Conservation (phyloP, 2,113 vertebrate genomes). For the Sylvia atricapilla region DNA sequence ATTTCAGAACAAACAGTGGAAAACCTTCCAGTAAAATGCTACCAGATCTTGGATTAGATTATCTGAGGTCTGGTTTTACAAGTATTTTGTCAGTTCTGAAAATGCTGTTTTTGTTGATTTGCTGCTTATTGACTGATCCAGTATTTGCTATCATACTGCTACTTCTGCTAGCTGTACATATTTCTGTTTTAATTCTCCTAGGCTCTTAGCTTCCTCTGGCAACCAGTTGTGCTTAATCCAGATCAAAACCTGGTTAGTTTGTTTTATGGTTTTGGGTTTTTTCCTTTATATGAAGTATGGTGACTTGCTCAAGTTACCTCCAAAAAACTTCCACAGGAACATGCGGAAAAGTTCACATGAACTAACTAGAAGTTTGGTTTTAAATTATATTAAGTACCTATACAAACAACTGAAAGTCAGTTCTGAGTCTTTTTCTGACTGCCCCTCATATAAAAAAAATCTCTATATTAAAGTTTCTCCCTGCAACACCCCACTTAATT, state of each 20-base stretch:
- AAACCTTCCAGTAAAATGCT: not conserved
- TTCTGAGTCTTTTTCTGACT: not conserved
- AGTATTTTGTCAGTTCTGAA: not conserved
- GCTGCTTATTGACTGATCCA: not conserved
- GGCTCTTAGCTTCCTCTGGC: not conserved
- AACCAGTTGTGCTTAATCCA: not conserved
- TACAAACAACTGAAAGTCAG: not conserved
- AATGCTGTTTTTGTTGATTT: not conserved
- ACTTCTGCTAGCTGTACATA: not conserved
- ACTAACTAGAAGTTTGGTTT: not conserved
- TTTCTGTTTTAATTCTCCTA: not conserved
- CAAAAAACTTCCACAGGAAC: not conserved
- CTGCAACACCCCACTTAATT: not conserved
- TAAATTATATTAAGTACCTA: not conserved
- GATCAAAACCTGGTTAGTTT: not conserved
- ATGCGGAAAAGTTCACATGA: not conserved
- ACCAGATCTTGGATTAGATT: not conserved
- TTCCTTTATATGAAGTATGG: not conserved
- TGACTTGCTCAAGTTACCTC: not conserved
- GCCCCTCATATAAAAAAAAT: not conserved
- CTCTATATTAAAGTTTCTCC: not conserved
- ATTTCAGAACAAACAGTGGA: not conserved
- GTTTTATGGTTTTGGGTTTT: not conserved
- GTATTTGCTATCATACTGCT: not conserved
- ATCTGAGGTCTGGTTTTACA: not conserved